Evolutionary conservation across 2,888 invertebrate species (phyloP), one percentile per base, ranked within the genome.

Genomic region (Itoplectis maculator): DNA sequence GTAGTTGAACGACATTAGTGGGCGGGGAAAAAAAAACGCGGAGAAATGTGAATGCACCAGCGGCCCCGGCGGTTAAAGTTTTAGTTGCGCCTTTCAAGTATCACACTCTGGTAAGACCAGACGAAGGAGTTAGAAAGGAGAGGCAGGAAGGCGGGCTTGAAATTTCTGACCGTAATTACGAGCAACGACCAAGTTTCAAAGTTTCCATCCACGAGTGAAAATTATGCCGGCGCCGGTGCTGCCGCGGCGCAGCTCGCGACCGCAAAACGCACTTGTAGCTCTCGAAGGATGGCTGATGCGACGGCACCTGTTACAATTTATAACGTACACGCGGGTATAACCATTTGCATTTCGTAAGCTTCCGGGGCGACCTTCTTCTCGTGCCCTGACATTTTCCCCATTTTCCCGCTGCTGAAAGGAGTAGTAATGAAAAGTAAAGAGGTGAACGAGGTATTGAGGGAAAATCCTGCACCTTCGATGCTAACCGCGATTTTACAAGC

Each of bases 201-300:
- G 79, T 79, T 79, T 69, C 45, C 13, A 69, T 79, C 37, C 37
- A 69, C 79, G 63, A 79, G 63, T 74, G 79, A 79, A 79, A 74
- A 79, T 74, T 79, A 69, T 63, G 74, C 51, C 49, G 37, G 15
- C 42, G 51, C 51, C 63, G 13, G 23, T 7, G 29, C 5, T 35
- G 51, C 51, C 63, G 13, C 13, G 3, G 29, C 5, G 56, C 13
- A 35, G 79, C 51, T 37, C 68, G 51, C 51, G 45, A 69, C 69
- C 74, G 63, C 79, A 49, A 61, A 74, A 79, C 59, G 66, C 68
- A 74, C 79, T 79, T 74, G 68, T 74, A 61, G 72, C 61, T 61
- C 37, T 61, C 37, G 72, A 79, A 74, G 49, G 15, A 74, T 37
- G 49, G 40, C 29, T 29, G 42, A 79, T 68, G 29, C 47, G 59